phyloP scores from a whole-genome alignment of 2,888 invertebrate species.

The Lasioglossum pauxillum region DNA sequence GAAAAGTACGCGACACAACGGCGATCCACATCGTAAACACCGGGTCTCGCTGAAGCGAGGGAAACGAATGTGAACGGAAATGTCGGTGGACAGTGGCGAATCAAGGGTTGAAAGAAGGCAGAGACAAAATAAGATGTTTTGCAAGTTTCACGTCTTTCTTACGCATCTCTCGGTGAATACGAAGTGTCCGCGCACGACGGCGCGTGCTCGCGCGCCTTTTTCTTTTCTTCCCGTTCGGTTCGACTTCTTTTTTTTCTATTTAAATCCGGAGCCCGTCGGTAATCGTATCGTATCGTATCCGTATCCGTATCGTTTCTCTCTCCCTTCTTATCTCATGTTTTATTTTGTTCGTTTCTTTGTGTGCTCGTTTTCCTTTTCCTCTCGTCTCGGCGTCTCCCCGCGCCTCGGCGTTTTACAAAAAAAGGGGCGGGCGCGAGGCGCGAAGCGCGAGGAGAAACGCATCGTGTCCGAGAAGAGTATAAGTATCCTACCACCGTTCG shows the following conservation, averaged over 20 bases:
- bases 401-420: slow-evolving; percentile 77
- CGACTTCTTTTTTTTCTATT: not conserved
- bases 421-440: slow-evolving; percentile 64
- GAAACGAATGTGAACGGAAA: not conserved
- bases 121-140: not conserved
- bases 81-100: not conserved
- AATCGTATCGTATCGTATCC: slow-evolving; percentile 13
- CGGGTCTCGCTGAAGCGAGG: not conserved
- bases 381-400: slow-evolving; percentile 61
- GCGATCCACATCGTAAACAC: slow-evolving; percentile 2
- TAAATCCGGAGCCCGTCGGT: not conserved
- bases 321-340: not conserved
- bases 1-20: not conserved
- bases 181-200: not conserved
- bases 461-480: slow-evolving; percentile 31
- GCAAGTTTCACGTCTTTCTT: slow-evolving; percentile 39
- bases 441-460: slow-evolving; percentile 70
- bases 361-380: not conserved
- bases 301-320: slow-evolving; percentile 36
- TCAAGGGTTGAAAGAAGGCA: not conserved
- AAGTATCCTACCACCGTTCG: not conserved
- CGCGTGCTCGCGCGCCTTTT: not conserved
- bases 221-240: not conserved
- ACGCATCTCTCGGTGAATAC: slow-evolving; percentile 23
- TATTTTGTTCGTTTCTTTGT: not conserved